Base-by-base conservation (phyloP, 2,888 invertebrate genomes). In the Galerucella nymphaeae region DNA sequence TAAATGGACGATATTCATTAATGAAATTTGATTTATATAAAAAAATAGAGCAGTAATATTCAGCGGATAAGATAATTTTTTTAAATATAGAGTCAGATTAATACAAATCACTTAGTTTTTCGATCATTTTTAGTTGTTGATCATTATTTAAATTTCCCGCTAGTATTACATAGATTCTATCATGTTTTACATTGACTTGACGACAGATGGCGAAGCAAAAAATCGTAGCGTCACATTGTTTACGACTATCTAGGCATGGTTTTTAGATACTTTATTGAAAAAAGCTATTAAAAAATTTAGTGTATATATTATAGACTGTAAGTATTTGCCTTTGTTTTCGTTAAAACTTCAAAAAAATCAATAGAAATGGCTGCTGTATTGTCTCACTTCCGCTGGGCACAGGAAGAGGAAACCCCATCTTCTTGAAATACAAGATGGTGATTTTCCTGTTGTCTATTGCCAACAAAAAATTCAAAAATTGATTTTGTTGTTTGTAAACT, bases 361-460 rank as follows among this genome's bases (percentile, higher is more conserved):
- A 76, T 76, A 65, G 74, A 73, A 73, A 77, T 75, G 76, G 77
- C 77, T 72, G 72, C 76, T 70, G 62, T 58, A 57, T 63, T 62
- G 67, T 66, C 70, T 71, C 73, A 87, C 86, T 88, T 88, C 87
- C 87, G 87, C 84, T 84, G 80, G 78, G 78, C 84, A 90, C 90
- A 90, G 90, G 90, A 90, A 90, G 89, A 90, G 90, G 90, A 90
- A 90, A 89, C 88, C 86, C 85, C 76, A 82, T 83, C 85, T 70
- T 70, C 85, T 76, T 82, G 61, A 57, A 73, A 83, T 82, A 73
- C 86, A 89, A 86, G 82, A 86, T 88, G 88, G 89, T 88, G 87
- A 87, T 85, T 84, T 85, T 86, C 86, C 85, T 84, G 84, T 85
- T 80, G 77, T 75, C 76, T 72, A 66, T 72, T 62, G 8, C 67